phyloP scores from a whole-genome alignment of 2,888 invertebrate genomes.

The Pandemis corylana region DNA sequence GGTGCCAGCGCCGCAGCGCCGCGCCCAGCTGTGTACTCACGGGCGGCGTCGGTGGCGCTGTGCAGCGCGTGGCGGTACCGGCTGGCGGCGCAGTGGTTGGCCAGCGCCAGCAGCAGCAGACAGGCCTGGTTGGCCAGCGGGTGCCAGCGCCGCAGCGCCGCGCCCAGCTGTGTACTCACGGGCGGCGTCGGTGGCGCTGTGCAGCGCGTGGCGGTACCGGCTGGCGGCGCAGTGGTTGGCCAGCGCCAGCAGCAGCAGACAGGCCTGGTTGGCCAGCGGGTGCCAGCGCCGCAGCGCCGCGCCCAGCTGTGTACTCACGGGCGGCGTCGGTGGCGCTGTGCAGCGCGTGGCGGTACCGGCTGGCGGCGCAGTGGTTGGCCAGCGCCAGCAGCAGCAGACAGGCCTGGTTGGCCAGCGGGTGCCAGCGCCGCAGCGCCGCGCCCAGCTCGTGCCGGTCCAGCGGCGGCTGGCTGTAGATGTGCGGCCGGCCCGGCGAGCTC shows the following conservation, averaged over 20 bases:
- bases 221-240: conserved; percentile 96
- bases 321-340: conserved; percentile 92
- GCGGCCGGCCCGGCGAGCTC: conserved; percentile 70
- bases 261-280: conserved; percentile 95
- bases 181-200: too few species aligned
- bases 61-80: conserved; percentile 84
- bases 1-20: too few species aligned
- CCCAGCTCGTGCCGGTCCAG: conserved; percentile 73
- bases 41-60: too few species aligned
- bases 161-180: background rate
- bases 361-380: conserved; percentile 95
- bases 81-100: conserved; percentile 96
- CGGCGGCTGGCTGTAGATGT: conserved; percentile 67
- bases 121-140: conserved; percentile 96
- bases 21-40: background rate
- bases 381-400: conserved; percentile 94
- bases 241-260: conserved; percentile 93
- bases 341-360: conserved; percentile 94
- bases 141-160: conserved; percentile 82
- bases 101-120: conserved; percentile 92
- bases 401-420: conserved; percentile 95
- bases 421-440: conserved; percentile 82
- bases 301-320: conserved; percentile 76
- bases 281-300: conserved; percentile 82
- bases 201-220: conserved; percentile 85